Percentiles rank a stretch among this genome's conserved stretches.
Evolutionary conservation across 1,140 invertebrate species (phyloP).

Genomic region (Dreissena polymorpha): DNA sequence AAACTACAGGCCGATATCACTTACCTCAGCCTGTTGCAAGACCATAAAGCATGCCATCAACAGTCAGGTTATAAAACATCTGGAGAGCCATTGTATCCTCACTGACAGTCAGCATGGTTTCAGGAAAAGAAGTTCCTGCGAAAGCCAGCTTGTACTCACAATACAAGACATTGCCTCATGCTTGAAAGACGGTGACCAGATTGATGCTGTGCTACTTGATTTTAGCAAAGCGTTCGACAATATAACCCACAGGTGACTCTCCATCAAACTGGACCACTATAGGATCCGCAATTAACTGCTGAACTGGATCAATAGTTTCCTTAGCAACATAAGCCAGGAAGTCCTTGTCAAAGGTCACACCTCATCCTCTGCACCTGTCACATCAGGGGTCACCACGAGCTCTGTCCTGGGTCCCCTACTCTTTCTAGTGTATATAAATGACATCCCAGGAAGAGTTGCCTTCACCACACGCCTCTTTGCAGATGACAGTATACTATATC

Average conservation of each 20-base stretch:
- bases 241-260: not conserved
- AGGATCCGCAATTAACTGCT: constrained; percentile 1
- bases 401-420: no score
- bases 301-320: not conserved
- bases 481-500: no score
- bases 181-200: constrained; percentile 5
- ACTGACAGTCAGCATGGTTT: constrained; percentile 49
- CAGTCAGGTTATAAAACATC: not conserved
- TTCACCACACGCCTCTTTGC: no score
- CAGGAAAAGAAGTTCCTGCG: constrained; percentile 32
- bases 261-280: constrained; percentile 3
- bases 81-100: constrained; percentile 23
- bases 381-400: no score
- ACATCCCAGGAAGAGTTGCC: no score
- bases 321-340: no score
- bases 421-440: no score
- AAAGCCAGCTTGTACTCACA: constrained; percentile 29
- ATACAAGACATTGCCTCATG: constrained; percentile 23
- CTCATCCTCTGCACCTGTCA: no score
- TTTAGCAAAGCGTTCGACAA: constrained; percentile 5
- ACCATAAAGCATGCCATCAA: no score
- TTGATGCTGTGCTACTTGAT: constrained; percentile 1
- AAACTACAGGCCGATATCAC: no score
- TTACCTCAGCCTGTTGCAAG: no score
- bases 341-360: no score